Evolutionary conservation across 1,140 invertebrate species (phyloP), one percentile per base, ranked within the genome.

Genomic region (Scaptomyza graminum): DNA sequence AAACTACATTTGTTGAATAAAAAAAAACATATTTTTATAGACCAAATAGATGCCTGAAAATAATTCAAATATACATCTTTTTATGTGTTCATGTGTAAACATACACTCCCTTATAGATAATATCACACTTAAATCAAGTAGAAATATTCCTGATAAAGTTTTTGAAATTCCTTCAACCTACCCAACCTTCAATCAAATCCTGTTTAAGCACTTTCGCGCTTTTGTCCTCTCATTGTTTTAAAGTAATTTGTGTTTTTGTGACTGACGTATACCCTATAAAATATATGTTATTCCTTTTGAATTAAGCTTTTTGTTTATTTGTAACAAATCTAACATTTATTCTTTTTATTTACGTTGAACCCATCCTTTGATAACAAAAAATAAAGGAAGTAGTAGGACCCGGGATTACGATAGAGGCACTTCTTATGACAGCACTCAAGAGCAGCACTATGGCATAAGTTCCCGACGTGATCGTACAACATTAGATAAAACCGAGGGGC

Each of bases 371-470:
- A 5, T 31, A 31, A 31, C 12, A 18, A 47, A 55, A 55, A 22
- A 47, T n/a, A 66, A 28, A 87, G 75, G 52, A 52, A 78, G 52
- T 34, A 70, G 71, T 57, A 68, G 80, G 59, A 56, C 79, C 28
- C 62, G 79, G 56, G 90, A 88, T 55, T 88, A 81, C 57, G 82
- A 84, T 56, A 64, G 89, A 52, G 90, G 85, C 13, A 78, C 82
- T 43, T 90, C 90, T 22, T 90, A 90, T 56, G 88, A 90, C 55
- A 88, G 79, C 61, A 81, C 75, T 44, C 74, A 51, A 18, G 88
- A 52, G 8, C 65, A 64, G 15, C 83, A 82, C 22, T 88, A 82
- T 79, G 82, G 77, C 15, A 65, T 69, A 64, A 90, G 85, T 49
- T 79, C 85, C 3, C 44, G 78, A 47, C 60, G 82, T 15, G 85